phyloP scores from a whole-genome alignment of 2,888 invertebrate genomes.

The Drosophila setosimentum region DNA sequence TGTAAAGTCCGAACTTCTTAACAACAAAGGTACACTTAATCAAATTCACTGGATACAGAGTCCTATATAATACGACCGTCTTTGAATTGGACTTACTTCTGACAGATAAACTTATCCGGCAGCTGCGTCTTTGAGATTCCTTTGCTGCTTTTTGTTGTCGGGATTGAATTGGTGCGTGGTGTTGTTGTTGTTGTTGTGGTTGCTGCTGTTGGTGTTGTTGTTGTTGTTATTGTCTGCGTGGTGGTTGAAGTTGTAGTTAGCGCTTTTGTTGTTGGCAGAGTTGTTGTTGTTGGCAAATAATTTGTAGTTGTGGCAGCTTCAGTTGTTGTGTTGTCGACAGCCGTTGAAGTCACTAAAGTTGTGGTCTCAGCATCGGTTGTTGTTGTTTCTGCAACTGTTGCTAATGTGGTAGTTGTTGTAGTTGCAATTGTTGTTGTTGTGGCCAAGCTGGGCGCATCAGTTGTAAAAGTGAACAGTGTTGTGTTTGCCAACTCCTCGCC shows the following conservation, averaged over 20 bases:
- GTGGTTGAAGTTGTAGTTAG: background rate
- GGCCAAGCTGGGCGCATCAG: conserved; percentile 19
- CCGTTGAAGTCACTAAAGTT: conserved; percentile 15
- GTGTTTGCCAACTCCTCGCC: conserved; percentile 11
- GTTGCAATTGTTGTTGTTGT: conserved; percentile 6
- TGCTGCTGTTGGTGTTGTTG: background rate
- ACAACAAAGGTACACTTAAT: no score
- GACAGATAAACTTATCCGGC: conserved; percentile 76
- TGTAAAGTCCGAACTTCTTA: background rate
- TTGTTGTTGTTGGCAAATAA: background rate
- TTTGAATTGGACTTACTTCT: conserved; percentile 62
- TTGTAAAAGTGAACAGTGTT: conserved; percentile 17
- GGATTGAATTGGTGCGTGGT: background rate
- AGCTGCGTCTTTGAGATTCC: conserved; percentile 23
- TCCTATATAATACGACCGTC: background rate
- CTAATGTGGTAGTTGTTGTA: conserved; percentile 14
- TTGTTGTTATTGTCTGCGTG: background rate
- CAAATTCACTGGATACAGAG: no score
- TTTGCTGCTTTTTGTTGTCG: conserved; percentile 20
- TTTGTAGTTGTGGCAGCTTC: conserved; percentile 10
- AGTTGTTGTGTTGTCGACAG: conserved; percentile 14
- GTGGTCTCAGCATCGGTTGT: conserved; percentile 23
- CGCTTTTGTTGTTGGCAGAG: conserved; percentile 4
- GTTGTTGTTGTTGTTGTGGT: conserved; percentile 5
- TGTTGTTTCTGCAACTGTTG: conserved; percentile 18